Evolutionary conservation across 2,797 vertebrate genomes (phyloP).

Genomic region (Chromobotia macracanthus): DNA sequence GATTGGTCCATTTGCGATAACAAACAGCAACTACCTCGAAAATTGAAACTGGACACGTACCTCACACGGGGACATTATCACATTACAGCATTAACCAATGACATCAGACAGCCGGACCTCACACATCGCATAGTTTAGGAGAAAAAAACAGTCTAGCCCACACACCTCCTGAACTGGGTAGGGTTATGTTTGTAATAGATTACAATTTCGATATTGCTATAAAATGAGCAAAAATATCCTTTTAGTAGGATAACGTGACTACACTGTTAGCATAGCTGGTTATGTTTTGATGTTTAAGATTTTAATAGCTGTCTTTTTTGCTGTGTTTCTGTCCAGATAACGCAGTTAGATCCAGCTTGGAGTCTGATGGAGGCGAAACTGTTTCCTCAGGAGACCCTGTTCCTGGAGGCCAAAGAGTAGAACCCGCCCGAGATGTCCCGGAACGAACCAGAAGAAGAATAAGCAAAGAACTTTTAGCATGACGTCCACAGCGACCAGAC

Average conservation of each 20-base stretch:
- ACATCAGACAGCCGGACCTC: conserved; percentile 65
- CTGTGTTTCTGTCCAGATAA: conserved; percentile 81
- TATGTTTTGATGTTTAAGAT: background rate
- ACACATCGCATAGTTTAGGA: conserved; percentile 45
- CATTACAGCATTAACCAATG: conserved; percentile 67
- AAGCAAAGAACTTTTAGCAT: conserved; percentile 71
- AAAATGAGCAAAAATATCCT: background rate
- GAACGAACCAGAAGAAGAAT: conserved; percentile 70
- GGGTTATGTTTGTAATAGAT: background rate
- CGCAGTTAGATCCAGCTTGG: conserved; percentile 91
- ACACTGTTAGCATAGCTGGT: background rate
- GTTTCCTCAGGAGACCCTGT: conserved; percentile 99
- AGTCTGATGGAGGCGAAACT: conserved; percentile 96
- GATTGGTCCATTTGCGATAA: conserved; percentile 69
- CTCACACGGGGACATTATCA: conserved; percentile 62
- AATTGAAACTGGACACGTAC: conserved; percentile 64
- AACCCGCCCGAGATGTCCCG: conserved; percentile 54
- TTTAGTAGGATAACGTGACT: background rate
- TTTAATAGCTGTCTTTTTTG: background rate
- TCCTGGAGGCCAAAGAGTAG: conserved; percentile 98
- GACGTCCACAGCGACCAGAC: conserved; percentile 75
- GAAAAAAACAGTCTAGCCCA: conserved; percentile 19
- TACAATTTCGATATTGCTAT: background rate
- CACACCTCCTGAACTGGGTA: conserved; percentile 40
- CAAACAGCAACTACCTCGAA: conserved; percentile 67